phyloP scores from a whole-genome alignment of 2,797 vertebrate genomes.

The Anabacerthia variegaticeps region DNA sequence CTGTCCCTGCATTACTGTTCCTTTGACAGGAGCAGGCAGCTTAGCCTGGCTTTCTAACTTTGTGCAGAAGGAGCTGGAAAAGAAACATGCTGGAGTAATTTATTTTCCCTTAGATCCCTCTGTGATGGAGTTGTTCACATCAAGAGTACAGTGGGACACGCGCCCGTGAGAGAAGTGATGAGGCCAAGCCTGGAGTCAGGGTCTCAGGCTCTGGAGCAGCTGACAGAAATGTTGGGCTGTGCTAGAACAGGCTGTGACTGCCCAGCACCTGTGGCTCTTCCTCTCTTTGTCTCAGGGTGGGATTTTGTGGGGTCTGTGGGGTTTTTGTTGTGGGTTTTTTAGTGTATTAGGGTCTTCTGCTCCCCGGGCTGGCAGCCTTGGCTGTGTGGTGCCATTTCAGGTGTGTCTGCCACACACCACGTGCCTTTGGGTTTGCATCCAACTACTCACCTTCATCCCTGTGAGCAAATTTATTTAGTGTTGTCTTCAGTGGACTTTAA shows the following conservation, averaged over 20 bases:
- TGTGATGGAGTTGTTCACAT: background rate
- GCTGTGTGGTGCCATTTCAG: background rate
- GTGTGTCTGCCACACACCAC: rapidly evolving
- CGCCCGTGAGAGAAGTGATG: rapidly evolving
- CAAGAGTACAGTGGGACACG: rapidly evolving
- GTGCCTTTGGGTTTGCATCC: background rate
- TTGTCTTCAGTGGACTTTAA: background rate
- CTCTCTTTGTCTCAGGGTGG: background rate
- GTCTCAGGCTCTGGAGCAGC: background rate
- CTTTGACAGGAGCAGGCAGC: background rate
- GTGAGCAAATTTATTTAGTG: background rate
- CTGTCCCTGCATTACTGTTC: background rate
- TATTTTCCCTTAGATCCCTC: background rate
- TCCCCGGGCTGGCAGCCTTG: background rate
- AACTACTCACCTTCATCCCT: background rate
- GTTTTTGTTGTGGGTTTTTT: background rate
- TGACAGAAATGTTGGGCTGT: background rate
- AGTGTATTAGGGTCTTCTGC: background rate
- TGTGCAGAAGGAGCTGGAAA: background rate
- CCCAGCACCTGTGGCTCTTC: background rate
- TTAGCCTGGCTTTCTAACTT: background rate
- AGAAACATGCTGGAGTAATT: background rate
- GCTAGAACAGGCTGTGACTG: background rate
- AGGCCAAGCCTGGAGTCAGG: background rate
- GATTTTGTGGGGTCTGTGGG: background rate